Base-by-base conservation (phyloP, 2,888 invertebrate genomes). In the Steinernema scapterisci region DNA sequence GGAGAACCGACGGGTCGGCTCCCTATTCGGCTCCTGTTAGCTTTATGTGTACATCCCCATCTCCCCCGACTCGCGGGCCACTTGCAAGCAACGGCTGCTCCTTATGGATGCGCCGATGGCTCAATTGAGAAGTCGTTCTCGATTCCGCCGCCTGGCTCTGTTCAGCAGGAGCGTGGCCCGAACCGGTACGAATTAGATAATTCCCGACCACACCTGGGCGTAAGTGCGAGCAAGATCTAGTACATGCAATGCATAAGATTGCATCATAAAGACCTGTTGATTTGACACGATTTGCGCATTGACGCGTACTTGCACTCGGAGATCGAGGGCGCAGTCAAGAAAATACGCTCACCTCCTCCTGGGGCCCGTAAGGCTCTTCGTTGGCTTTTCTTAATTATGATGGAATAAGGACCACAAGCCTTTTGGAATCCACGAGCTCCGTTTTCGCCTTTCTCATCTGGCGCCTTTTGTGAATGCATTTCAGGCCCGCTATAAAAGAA, bases 201-300 rank as follows among this genome's bases (percentile, higher is more conserved):
- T 31, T 63, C 3, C 31, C 38, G 38, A 38, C 63, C 63, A 63
- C 63, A 63, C 63, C 63, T 63, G 63, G 63, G 27, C 54, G 21
- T 16, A 19, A 31, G 31, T 63, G 21, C 16, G 31, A 16, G 2
- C 13, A 63, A 7, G 31, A 16, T 48, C n/a, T n/a, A n/a, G 48
- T 19, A 48, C 2, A 21, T 52, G 63, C 16, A 31, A 63, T 63
- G 31, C 63, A 63, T 63, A 3, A 27, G 31, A n/a, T 63, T 63
- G 63, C 63, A 63, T 63, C 63, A 63, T 63, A 63, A 63, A 63
- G 63, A 63, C 63, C 63, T 63, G 63, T 63, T 63, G 63, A 9
- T 31, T 63, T 31, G 63, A 11, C 9, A 19, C 63, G 27, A 63
- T 63, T 63, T 63, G 63, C 63, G 38, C 63, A 25, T 63, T 63